Conservation (phyloP, 1,140 invertebrate species). For the Danaus melanippus region DNA sequence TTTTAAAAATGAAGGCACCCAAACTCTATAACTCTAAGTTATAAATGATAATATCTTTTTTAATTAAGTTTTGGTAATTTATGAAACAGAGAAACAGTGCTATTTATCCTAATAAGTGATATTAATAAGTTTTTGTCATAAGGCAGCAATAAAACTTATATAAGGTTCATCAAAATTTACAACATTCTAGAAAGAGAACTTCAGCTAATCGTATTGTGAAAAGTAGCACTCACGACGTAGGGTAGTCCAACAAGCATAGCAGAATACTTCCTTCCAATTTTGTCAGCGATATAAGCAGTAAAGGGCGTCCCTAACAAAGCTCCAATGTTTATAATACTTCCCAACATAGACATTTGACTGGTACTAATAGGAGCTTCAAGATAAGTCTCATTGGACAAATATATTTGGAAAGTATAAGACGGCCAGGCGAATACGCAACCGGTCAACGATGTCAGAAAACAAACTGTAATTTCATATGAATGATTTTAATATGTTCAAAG, state of each 20-base stretch:
- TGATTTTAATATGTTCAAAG: not conserved
- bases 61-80: too few relatives aligned
- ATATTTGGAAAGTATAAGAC: slow-evolving; percentile 42
- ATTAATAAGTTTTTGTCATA: too few relatives aligned
- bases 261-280: slow-evolving; percentile 44
- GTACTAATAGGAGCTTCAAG: slow-evolving; percentile 37
- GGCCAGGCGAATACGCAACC: slow-evolving; percentile 56
- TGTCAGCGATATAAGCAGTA: slow-evolving; percentile 37
- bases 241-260: slow-evolving; percentile 52
- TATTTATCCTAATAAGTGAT: too few relatives aligned
- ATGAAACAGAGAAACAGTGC: too few relatives aligned
- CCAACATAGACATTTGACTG: slow-evolving; percentile 38
- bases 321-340: slow-evolving; percentile 49
- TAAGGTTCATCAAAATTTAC: too few relatives aligned
- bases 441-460: slow-evolving; percentile 32
- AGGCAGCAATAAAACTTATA: too few relatives aligned
- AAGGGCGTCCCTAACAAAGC: slow-evolving; percentile 41
- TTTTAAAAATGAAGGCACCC: too few relatives aligned
- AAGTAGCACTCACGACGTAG: slow-evolving; percentile 38
- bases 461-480: slow-evolving; percentile 33
- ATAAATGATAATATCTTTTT: too few relatives aligned
- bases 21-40: too few relatives aligned
- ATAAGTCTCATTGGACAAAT: slow-evolving; percentile 41
- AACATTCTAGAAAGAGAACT: too few relatives aligned
- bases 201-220: too few relatives aligned